These are phyloP conservation scores for Drosophila engyochracea DNA, from an alignment of 2,888 invertebrate genomes.

Conservation along the genomic window DNA sequence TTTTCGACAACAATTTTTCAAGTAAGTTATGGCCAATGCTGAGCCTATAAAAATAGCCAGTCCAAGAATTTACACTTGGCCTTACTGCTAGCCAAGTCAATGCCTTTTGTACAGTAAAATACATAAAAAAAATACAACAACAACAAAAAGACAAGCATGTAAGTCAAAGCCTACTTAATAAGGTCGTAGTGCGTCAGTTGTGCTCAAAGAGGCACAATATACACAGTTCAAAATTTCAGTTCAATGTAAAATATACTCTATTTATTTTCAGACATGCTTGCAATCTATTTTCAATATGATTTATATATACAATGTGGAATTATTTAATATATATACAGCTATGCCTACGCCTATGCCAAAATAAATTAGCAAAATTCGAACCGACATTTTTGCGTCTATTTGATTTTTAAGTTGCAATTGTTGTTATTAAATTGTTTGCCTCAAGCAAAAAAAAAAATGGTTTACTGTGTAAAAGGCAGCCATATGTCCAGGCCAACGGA, in stretches of 20 bases:
- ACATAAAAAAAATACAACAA: background rate
- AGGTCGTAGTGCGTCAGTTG: conserved; percentile 48
- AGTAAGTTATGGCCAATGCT: conserved; percentile 50
- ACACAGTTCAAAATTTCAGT: background rate
- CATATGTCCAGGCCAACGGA: conserved; percentile 13
- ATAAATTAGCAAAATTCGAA: background rate
- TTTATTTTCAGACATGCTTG: background rate
- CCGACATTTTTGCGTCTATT: background rate
- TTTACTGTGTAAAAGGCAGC: background rate
- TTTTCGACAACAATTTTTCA: conserved; percentile 56
- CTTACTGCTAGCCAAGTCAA: conserved; percentile 18
- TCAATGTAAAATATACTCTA: background rate
- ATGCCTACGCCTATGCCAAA: background rate
- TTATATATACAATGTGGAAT: background rate
- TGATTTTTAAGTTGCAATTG: background rate
- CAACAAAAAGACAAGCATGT: conserved; percentile 14
- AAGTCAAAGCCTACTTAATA: conserved; percentile 26
- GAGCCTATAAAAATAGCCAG: conserved; percentile 43
- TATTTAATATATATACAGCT: background rate
- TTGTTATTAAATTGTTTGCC: background rate
- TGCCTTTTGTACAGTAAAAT: conserved; percentile 39
- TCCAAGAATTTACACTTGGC: conserved; percentile 37
- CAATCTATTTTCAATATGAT: background rate
- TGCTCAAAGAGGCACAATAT: conserved; percentile 11
- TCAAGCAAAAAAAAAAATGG: background rate